phyloP scores from a whole-genome alignment of 2,113 vertebrate genomes.

The Brachyistius frenatus region DNA sequence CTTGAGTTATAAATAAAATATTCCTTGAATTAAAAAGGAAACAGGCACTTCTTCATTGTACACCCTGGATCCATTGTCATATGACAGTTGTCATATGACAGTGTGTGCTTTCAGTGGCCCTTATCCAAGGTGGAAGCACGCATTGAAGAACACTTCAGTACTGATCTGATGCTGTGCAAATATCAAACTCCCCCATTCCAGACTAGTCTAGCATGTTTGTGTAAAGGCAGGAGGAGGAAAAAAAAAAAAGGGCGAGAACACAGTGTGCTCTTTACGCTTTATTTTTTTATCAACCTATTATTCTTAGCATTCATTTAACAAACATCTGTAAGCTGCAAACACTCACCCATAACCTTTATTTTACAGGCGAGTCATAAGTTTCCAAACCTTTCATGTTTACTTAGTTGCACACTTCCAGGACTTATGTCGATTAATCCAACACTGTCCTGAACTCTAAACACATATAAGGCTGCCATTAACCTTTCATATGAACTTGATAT shows the following conservation, averaged over 20 bases:
- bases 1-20: neutral
- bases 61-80: neutral
- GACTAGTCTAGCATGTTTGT: slow-evolving; percentile 4
- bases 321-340: neutral
- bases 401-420: neutral
- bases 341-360: neutral
- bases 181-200: neutral
- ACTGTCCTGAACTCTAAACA: slow-evolving; percentile 10
- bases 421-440: neutral
- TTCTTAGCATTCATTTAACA: neutral
- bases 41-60: neutral
- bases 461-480: neutral
- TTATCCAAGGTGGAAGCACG: neutral
- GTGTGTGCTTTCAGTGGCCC: neutral
- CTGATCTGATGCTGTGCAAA: neutral
- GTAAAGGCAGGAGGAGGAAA: neutral
- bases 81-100: no score
- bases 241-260: neutral
- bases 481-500: neutral
- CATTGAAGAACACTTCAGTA: neutral
- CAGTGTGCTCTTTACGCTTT: neutral
- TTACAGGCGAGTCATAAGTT: neutral
- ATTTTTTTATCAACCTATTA: neutral
- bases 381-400: neutral
- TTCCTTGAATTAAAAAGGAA: neutral